phyloP scores from a whole-genome alignment of 2,113 vertebrate species.

The Bos taurus region ARS-UCD2.0 NC_037345.1:21052501-21053000 shows the following conservation, averaged over 20 bases:
- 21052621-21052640: not conserved
- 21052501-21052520: not conserved
- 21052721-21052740: not conserved
- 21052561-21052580: not conserved
- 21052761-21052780: not conserved
- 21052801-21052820: fast-evolving
- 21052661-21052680: not conserved
- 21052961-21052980: not conserved
- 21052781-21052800: not conserved
- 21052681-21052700: not conserved
- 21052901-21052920: not conserved
- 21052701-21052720: not conserved
- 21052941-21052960: not conserved
- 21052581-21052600: not conserved
- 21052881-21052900: not conserved
- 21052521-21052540: not conserved
- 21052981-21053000: not conserved
- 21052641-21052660: not conserved
- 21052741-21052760: not conserved
- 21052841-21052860: not conserved
- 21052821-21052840: not conserved
- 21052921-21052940: not conserved
- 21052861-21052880: not conserved
- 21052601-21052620: not conserved
- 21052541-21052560: not conserved